A percentile compares a stretch with the other conserved stretches of the same genome.
Evolutionary conservation across 2,797 vertebrate genomes (phyloP).

Genomic region (Syncerus caffer): DNA sequence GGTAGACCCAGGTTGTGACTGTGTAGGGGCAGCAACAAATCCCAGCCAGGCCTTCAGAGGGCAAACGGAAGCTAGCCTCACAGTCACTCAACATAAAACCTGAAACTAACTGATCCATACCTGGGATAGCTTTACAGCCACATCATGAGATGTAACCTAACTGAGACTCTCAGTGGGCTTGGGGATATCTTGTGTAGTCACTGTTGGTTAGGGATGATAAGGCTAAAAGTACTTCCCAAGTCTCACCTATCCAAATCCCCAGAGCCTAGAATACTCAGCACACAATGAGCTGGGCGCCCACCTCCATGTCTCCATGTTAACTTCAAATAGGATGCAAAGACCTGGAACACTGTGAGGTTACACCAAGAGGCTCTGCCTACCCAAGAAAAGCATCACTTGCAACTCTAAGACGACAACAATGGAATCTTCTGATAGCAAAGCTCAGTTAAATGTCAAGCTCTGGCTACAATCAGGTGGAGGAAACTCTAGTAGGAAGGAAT

Average conservation of each 20-base stretch:
- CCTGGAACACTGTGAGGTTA: not conserved
- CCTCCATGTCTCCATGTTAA: not conserved
- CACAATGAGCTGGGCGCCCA: no score
- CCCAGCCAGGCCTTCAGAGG: not conserved
- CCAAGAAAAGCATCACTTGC: not conserved
- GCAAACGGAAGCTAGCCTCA: not conserved
- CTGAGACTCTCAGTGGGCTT: not conserved
- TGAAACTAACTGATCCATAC: not conserved
- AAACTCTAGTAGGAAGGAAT: not conserved
- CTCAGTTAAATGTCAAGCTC: not conserved
- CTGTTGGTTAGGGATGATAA: not conserved
- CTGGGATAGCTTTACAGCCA: not conserved
- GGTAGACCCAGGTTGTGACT: not conserved
- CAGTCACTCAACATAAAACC: not conserved
- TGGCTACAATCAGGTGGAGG: not conserved
- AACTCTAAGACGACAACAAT: not conserved
- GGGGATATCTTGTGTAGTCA: not conserved
- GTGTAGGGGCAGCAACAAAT: not conserved
- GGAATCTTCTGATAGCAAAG: not conserved
- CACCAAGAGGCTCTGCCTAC: fast-evolving
- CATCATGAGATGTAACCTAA: not conserved
- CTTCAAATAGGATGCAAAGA: not conserved
- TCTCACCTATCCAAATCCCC: not conserved
- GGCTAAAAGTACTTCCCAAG: not conserved
- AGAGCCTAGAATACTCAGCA: not conserved